Base-by-base conservation (phyloP, 1,140 invertebrate genomes). In the Bombus superbus region DNA sequence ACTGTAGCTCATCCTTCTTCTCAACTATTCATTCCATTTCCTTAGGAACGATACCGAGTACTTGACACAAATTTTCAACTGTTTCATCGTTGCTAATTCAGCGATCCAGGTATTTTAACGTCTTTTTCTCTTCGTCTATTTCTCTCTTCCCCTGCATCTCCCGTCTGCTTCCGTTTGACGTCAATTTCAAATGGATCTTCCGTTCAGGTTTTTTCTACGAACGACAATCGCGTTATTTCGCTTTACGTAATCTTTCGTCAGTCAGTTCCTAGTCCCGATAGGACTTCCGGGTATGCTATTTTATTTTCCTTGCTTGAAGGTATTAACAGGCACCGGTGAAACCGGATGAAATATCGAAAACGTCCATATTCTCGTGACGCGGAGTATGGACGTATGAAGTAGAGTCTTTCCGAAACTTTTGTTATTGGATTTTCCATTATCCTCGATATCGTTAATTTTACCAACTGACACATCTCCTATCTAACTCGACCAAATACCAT, bases 1-100 rank as follows among this genome's bases (percentile, higher is more conserved):
- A 80, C 83, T 80, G 76, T 85, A 57, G 68, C 68, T 73, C 77
- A 57, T 85, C 77, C 66, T 71, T 44, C 35, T 57, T 66, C 80
- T 85, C 73, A 85, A 73, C 76, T 73, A 85, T 85, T 80, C 77
- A 85, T 80, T 32, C 35, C 57, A 59, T 73, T 85, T 73, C 76
- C 22, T 68, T 80, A 28, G 68, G 32, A 73, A 80, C 83, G 83
- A 40, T 73, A 47, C 68, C 47, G 77, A 73, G 53, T 57, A 73
- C 77, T 85, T 72, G 68, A 85, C 68, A 73, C 53, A 42, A 69
- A 73, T 84, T 80, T 68, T 62, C 42, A 64, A 64, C 71, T 32
- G 53, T 73, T 85, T 42, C 35, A 68, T 80, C 68, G 83, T 80
- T 73, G 68, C 35, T 80, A 72, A 85, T 85, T 57, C 68, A 73